phyloP scores from a whole-genome alignment of 2,888 invertebrate genomes.

The Capitulum mitella region DNA sequence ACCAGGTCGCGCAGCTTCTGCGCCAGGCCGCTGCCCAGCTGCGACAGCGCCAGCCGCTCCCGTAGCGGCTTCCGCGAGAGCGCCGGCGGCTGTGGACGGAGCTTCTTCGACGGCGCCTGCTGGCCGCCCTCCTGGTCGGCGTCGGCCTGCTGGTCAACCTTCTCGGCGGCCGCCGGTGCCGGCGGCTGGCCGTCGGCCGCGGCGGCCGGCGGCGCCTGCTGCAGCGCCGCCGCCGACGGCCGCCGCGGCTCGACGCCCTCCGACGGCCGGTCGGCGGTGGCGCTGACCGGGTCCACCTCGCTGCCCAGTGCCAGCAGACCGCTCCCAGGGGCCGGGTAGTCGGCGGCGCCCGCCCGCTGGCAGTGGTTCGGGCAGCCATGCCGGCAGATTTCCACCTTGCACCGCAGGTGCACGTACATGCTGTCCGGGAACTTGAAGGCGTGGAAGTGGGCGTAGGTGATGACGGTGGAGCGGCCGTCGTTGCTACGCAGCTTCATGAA shows the following conservation, averaged over 20 bases:
- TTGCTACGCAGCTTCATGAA: constrained; percentile 39
- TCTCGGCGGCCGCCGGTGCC: no score
- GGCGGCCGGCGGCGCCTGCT: not conserved
- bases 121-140: no score
- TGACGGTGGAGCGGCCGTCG: constrained; percentile 81
- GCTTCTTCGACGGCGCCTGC: not conserved
- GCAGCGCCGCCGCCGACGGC: not conserved
- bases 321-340: constrained; percentile 25
- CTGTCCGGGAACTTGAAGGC: constrained; percentile 94
- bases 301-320: not conserved
- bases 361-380: constrained; percentile 89
- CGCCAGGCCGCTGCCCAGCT: not conserved
- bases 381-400: constrained; percentile 77
- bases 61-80: not conserved
- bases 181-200: not conserved
- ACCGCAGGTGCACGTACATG: constrained; percentile 83
- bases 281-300: not conserved
- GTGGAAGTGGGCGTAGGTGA: constrained; percentile 90
- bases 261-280: not conserved
- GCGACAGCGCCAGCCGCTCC: not conserved
- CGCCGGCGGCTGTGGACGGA: not conserved
- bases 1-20: constrained; percentile 2
- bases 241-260: not conserved
- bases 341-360: constrained; percentile 52
- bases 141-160: no score